Base-by-base conservation (phyloP, 2,797 vertebrate species). In the Chromobotia macracanthus region DNA sequence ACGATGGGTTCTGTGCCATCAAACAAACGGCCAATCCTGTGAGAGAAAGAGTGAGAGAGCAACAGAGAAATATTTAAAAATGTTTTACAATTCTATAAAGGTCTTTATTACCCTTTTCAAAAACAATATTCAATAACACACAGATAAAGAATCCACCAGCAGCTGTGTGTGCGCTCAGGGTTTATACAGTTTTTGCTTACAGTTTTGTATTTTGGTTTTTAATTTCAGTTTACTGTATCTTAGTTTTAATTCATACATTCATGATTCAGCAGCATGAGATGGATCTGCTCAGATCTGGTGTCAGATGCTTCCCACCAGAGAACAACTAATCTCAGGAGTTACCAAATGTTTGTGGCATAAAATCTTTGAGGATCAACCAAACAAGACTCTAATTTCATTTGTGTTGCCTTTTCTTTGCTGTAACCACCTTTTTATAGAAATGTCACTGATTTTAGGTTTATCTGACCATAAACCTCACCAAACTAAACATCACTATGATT, bases 1-100 rank as follows among this genome's bases (percentile, higher is more conserved):
- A 99, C 97, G n/a, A 99, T 97, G 84, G 97, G 97, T 87, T 99
- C 97, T 0, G 95, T 96, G 84, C 97, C 97, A 83, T 98, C 95
- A 19, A 99, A 99, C 85, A 99, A 94, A 66, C 95, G 96, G 8
- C 97, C 94, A 48, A 99, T 98, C 92, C 97, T 99, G 82, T 6
- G 18, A 65, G 41, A 71, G 3, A 51, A 12, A 18, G 28, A 28
- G 28, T 2, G 28, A 28, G 28, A 28, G 28, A 28, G 28, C 38
- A 53, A 60, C 25, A 58, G 44, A 48, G 19, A 77, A 2, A 50
- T 19, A 64, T 68, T 0, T 21, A 11, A 50, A 11, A 12, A 53
- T 1, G 16, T 3, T 25, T 31, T 13, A 35, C 5, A 63, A 41
- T 31, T 8, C 38, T 66, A 25, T 13, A 63, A 25, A 28, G 13